Evolutionary conservation across 2,113 vertebrate genomes (phyloP), one percentile per base, ranked within the genome.

Genomic region (Scortum barcoo): DNA sequence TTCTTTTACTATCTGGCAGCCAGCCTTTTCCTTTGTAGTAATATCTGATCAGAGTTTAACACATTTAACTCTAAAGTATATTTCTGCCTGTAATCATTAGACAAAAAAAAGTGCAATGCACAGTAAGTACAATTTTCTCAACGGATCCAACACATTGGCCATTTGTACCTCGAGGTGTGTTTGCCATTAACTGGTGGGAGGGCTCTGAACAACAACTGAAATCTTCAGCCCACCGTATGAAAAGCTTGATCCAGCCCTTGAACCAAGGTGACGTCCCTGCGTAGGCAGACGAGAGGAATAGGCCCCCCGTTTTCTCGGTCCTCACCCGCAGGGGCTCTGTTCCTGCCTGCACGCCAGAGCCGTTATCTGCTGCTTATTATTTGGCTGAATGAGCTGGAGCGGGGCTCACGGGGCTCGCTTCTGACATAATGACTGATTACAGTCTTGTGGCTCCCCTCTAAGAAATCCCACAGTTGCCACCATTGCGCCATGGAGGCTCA

Each of bases 381-480:
- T 95, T 96, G 95, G 94, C 94, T 96, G 96, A 96, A 96, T 94
- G 95, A 96, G 95, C 91, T 84, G 88, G 92, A 95, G 93, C 78
- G 86, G 88, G 89, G 87, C 89, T 95, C 95, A 93, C 90, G 42
- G 83, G 96, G 94, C 93, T 94, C 91, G 88, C 95, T 73, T 95
- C 95, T 96, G 96, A 97, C 96, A 97, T 95, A 95, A 97, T 97
- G 97, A 97, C 95, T 96, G 96, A 98, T 97, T 96, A 95, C 95
- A 93, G 93, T 94, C 94, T 94, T 93, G 93, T 95, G 94, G 93
- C 90, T 89, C 94, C 93, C 95, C 94, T 95, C 93, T 89, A 93
- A 95, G 94, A 93, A 96, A 95, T 95, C 95, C 92, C 94, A 93
- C 95, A 94, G 94, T 95, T 76, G 88, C 89, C 84, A 81, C 83